These are phyloP conservation scores for Sparus aurata DNA, from an alignment of 2,797 vertebrate genomes.

Conservation along the genomic window DNA sequence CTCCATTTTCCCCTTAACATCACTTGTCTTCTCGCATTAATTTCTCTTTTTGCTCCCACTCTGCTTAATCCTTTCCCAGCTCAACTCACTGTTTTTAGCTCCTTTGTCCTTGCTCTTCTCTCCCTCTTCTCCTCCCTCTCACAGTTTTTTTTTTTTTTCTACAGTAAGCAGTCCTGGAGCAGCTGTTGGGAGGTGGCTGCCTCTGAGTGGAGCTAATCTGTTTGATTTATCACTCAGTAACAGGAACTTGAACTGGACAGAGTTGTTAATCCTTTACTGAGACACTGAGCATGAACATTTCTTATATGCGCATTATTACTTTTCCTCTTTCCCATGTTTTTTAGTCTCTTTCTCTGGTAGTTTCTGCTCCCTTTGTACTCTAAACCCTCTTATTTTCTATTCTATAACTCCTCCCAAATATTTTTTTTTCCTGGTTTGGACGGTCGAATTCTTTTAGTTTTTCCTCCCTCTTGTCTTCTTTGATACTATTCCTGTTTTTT, in stretches of 20 bases:
- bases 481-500: slow-evolving; percentile 11
- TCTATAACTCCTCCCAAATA: neutral
- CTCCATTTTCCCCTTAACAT: neutral
- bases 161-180: slow-evolving; percentile 33
- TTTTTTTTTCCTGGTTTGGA: neutral
- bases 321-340: neutral
- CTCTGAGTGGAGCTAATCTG: slow-evolving; percentile 41
- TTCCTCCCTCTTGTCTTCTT: slow-evolving; percentile 1
- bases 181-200: slow-evolving; percentile 51
- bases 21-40: slow-evolving; percentile 12
- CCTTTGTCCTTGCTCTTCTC: neutral
- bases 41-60: slow-evolving; percentile 5
- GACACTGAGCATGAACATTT: neutral
- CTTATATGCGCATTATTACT: neutral
- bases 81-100: slow-evolving; percentile 12
- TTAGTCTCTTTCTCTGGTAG: neutral
- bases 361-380: slow-evolving; percentile 3
- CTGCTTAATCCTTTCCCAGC: slow-evolving; percentile 10
- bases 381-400: neutral
- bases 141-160: slow-evolving; percentile 8
- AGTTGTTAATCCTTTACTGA: slow-evolving; percentile 22
- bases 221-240: slow-evolving; percentile 58
- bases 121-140: slow-evolving; percentile 2
- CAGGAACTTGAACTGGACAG: slow-evolving; percentile 39
- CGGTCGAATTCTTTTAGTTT: neutral